Base-by-base conservation (phyloP, 2,797 vertebrate species). In the Choloepus didactylus region DNA sequence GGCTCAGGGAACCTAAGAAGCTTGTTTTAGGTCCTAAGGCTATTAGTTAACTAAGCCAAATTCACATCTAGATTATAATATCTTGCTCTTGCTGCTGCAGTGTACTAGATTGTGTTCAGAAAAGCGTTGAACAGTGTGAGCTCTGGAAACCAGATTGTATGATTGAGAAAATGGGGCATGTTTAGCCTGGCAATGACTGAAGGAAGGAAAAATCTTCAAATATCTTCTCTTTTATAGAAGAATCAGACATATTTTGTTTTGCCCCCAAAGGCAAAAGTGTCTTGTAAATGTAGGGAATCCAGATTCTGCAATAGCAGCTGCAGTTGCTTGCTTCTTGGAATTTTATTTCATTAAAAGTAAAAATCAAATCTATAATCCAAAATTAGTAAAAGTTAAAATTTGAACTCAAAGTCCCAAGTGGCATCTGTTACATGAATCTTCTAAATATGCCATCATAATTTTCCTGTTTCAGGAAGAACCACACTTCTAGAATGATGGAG, bases 301-400 rank as follows among this genome's bases (percentile, higher is more conserved):
- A 31, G 87, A 54, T 46, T 66, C 67, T 95, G 70, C 82, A 89
- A 46, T 46, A 41, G 21, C 62, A 66, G 46, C 11, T n/a, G 23
- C 27, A 54, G 23, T 87, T 76, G 15, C 62, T 94, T 46, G 11
- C 82, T 76, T 90, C 23, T 70, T 77, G 60, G 38, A 4, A 41
- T 92, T 83, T 80, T 70, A 72, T 94, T 19, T 56, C 54, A 83
- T 81, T 49, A 73, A 79, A 81, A 62, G 27, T 66, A 76, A 62
- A 93, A 69, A 80, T 14, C 29, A 51, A 80, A 60, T 89, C 41
- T 60, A 11, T 60, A 38, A 25, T 66, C 77, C 59, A 41, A 77
- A 96, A 62, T 69, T 8, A 77, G 9, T 31, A 91, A 86, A 81
- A 80, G 19, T 31, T 49, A 72, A 85, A 56, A 77, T 82, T 9